Evolutionary conservation across 37 sponge, comb jelly and placozoan species (phyloP).

Genomic region (Spongilla lacustris): DNA sequence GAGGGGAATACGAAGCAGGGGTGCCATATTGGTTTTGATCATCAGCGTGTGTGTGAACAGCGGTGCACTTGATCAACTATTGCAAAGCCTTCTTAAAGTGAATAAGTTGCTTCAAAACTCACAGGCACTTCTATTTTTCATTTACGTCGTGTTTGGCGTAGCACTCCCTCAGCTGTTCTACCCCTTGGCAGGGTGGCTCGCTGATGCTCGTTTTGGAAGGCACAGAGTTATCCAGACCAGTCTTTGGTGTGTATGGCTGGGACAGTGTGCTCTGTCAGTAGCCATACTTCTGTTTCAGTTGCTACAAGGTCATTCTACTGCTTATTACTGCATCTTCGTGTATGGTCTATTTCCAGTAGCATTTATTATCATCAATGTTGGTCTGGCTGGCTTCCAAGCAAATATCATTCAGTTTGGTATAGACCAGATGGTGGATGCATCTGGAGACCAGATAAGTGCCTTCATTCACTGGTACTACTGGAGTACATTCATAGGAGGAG

Average conservation of each 20-base stretch:
- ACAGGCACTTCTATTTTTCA: too few species aligned
- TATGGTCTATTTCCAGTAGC: neutral
- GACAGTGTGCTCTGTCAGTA: neutral
- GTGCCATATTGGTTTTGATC: too few species aligned
- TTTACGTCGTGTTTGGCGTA: too few species aligned
- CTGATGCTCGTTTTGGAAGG: slow-evolving; percentile 55
- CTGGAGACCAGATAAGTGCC: slow-evolving; percentile 42
- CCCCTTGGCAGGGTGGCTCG: slow-evolving; percentile 65
- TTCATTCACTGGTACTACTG: slow-evolving; percentile 72
- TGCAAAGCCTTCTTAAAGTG: too few species aligned
- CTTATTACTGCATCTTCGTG: neutral
- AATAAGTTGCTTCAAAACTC: too few species aligned
- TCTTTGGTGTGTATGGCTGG: slow-evolving; percentile 45
- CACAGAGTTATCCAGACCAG: slow-evolving; percentile 41
- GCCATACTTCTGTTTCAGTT: neutral
- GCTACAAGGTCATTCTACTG: neutral
- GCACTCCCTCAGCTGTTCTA: neutral
- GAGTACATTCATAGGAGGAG: slow-evolving; percentile 31
- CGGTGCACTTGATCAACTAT: too few species aligned
- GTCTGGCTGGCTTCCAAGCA: slow-evolving; percentile 47
- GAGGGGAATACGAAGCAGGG: too few species aligned
- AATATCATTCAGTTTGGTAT: slow-evolving; percentile 65
- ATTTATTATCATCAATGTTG: slow-evolving; percentile 37
- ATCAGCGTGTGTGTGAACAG: too few species aligned
- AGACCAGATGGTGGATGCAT: slow-evolving; percentile 58